Evolutionary conservation across 2,888 invertebrate genomes (phyloP).

Genomic region (Myathropa florea): DNA sequence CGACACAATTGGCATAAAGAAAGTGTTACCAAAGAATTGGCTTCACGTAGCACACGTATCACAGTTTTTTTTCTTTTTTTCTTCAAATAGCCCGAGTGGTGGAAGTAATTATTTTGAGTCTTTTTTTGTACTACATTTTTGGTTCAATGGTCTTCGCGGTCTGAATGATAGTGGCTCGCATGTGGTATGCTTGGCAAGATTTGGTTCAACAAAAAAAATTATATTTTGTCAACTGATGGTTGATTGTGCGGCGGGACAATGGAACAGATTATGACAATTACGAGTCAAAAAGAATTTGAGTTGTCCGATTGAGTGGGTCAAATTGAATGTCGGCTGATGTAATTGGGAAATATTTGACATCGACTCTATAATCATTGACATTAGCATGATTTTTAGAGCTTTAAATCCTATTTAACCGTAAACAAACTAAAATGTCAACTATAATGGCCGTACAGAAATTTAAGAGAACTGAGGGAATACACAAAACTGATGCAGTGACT

Average conservation of each 20-base stretch:
- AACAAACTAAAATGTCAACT: too few relatives aligned
- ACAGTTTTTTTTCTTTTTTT: too few relatives aligned
- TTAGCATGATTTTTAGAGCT: too few relatives aligned
- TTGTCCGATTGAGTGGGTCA: not conserved
- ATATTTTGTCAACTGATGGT: not conserved
- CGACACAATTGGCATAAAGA: slow-evolving; percentile 37
- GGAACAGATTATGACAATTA: not conserved
- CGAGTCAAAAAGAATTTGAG: not conserved
- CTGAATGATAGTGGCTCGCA: slow-evolving; percentile 12
- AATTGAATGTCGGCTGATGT: not conserved
- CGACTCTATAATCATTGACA: not conserved
- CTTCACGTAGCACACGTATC: not conserved
- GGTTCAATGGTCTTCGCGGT: slow-evolving; percentile 44
- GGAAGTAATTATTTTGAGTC: slow-evolving; percentile 2
- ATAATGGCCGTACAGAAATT: too few relatives aligned
- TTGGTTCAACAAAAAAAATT: not conserved
- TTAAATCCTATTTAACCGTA: too few relatives aligned
- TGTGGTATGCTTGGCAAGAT: not conserved
- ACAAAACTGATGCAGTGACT: too few relatives aligned
- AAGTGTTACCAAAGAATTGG: slow-evolving; percentile 40
- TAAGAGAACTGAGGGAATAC: too few relatives aligned
- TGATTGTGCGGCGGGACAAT: not conserved
- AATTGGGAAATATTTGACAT: not conserved
- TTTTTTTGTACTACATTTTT: slow-evolving; percentile 7
- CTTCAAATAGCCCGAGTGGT: not conserved